Conservation (phyloP, 2,888 invertebrate genomes). For the Calameuta idolon region DNA sequence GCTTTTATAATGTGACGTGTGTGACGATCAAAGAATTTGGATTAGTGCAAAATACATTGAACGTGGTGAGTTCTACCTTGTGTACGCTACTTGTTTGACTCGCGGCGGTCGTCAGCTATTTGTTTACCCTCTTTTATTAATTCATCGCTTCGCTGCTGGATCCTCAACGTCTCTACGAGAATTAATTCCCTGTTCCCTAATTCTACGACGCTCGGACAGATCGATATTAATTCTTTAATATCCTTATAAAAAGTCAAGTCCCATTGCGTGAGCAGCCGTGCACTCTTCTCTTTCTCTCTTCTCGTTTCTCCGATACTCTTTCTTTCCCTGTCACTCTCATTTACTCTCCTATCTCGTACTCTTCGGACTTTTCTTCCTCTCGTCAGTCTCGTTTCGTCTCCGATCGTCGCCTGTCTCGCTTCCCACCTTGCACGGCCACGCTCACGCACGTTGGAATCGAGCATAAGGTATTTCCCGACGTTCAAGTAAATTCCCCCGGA, state of each 20-base stretch:
- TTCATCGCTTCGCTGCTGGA: not conserved
- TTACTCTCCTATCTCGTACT: not conserved
- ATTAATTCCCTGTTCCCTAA: not conserved
- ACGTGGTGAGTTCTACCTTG: slow-evolving; percentile 41
- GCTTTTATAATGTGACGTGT: slow-evolving; percentile 40
- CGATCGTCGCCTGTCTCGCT: not conserved
- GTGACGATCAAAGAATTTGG: slow-evolving; percentile 10
- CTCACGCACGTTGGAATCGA: not conserved
- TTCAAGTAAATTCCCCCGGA: not conserved
- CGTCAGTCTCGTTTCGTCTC: not conserved
- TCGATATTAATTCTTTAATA: not conserved
- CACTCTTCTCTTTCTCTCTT: slow-evolving; percentile 36
- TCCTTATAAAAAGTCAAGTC: slow-evolving; percentile 2
- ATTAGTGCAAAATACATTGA: slow-evolving; percentile 17
- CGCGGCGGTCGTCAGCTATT: slow-evolving; percentile 26
- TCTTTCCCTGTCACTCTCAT: slow-evolving; percentile 23
- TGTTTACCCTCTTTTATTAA: slow-evolving; percentile 32
- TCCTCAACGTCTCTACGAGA: not conserved
- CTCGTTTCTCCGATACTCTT: slow-evolving; percentile 3
- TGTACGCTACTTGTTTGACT: slow-evolving; percentile 32
- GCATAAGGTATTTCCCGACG: not conserved
- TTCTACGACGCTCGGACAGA: not conserved
- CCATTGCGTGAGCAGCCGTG: slow-evolving; percentile 26
- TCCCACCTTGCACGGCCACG: not conserved
- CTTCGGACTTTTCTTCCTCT: not conserved